Evolutionary conservation across 2,888 invertebrate genomes (phyloP).

Genomic region (Aporophyla lueneburgensis): DNA sequence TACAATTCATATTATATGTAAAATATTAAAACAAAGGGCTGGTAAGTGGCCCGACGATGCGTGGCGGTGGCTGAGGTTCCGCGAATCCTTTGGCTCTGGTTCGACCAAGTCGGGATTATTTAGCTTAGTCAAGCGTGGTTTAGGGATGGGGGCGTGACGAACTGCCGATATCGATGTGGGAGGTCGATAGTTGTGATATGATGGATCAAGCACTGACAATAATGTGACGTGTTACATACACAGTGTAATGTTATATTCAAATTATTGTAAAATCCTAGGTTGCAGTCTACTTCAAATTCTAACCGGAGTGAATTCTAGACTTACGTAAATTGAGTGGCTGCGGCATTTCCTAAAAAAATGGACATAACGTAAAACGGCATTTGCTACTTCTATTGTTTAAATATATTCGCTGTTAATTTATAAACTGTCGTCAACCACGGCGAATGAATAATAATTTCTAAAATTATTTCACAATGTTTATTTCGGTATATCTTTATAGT

Average conservation of each 20-base stretch:
- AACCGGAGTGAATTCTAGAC: not conserved
- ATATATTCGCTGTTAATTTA: not conserved
- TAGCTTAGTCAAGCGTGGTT: conserved; percentile 81
- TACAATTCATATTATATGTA: conserved; percentile 74
- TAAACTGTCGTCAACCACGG: conserved; percentile 9
- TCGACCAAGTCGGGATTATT: conserved; percentile 79
- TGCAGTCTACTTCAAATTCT: not conserved
- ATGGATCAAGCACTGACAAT: not conserved
- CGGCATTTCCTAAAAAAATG: not conserved
- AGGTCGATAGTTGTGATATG: conserved; percentile 24
- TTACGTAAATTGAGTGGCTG: not conserved
- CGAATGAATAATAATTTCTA: conserved; percentile 32
- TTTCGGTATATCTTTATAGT: conserved; percentile 45
- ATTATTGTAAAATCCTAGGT: not conserved
- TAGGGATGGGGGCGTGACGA: conserved; percentile 62
- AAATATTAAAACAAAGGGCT: conserved; percentile 70
- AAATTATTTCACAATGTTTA: conserved; percentile 39
- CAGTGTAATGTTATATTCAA: not conserved
- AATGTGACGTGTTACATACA: not conserved
- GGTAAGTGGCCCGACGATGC: conserved; percentile 78
- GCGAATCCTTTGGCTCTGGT: conserved; percentile 82
- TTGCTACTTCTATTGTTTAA: not conserved
- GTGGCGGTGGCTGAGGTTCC: conserved; percentile 78
- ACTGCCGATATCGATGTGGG: conserved; percentile 34
- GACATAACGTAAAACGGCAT: too few species aligned